Evolutionary conservation across 1,140 invertebrate species (phyloP), one percentile per base, ranked within the genome.

Genomic region (Lucilia sericata): DNA sequence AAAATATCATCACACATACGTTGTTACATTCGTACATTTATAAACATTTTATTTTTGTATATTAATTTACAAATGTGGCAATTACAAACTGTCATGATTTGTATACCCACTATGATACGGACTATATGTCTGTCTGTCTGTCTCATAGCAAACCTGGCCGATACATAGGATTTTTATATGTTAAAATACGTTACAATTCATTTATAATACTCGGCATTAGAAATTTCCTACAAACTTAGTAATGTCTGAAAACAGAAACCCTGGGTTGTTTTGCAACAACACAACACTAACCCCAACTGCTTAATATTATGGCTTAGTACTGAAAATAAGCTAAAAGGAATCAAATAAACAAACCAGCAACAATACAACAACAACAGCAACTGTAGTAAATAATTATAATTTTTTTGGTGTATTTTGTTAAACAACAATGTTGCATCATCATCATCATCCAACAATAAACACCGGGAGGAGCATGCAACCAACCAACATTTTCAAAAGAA

Each of bases 41-140:
- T 7, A 60, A 17, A 60, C 51, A 70, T 21, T 70, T 70, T 70
- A 5, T 21, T 70, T 70, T 70, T 21, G 65, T 70, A 70, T 70
- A 70, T 70, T 70, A 70, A 70, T 70, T 70, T 70, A 70, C 65
- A 70, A 70, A 70, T 70, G 65, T 70, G 65, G 65, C 65, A 70
- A 70, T 70, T 70, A 70, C 65, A 70, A 70, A 70, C 65, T 70
- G 65, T 70, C 65, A 70, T 70, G 65, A 70, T 70, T 70, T 70
- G 65, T 70, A 70, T 70, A 21, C 65, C 65, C 65, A 70, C 65
- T 70, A 70, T 70, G 65, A 70, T 70, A 70, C 51, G 0, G 25
- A 30, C 25, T 30, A 30, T 30, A 30, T 30, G 25, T 21, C 65
- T n/a, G 17, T 55, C 42, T 42, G 7, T 55, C 51, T 8, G 13